Evolutionary conservation across 2,113 vertebrate genomes (phyloP).

Genomic region (Microtus montanus): DNA sequence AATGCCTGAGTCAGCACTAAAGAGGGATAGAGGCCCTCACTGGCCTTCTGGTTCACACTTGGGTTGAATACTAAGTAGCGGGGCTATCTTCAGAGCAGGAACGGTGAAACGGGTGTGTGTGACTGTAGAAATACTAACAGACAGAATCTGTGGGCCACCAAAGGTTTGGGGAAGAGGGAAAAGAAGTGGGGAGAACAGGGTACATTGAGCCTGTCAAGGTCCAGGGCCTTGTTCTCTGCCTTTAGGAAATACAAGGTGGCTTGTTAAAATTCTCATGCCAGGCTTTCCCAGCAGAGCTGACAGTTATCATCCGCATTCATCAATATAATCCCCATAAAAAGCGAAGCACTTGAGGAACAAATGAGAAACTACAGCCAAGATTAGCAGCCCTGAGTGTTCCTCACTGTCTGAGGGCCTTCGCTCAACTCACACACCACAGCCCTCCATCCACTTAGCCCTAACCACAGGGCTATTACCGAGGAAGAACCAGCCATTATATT

Average conservation of each 20-base stretch:
- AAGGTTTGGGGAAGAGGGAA: neutral
- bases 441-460: neutral
- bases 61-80: neutral
- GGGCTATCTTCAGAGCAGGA: neutral
- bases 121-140: neutral
- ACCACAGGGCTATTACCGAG: constrained; percentile 24
- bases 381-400: neutral
- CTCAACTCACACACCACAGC: neutral
- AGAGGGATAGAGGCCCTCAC: accelerated
- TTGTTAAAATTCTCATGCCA: constrained; percentile 15
- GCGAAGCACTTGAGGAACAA: neutral
- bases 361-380: neutral
- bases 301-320: constrained; percentile 1
- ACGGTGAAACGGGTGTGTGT: neutral
- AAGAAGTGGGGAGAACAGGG: too few species aligned
- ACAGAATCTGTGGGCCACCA: neutral
- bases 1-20: too few species aligned
- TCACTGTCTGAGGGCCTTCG: neutral
- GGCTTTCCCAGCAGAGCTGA: neutral
- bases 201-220: neutral
- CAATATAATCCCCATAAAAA: constrained; percentile 49
- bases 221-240: neutral
- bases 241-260: neutral
- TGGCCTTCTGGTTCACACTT: neutral
- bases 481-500: constrained; percentile 15